Base-by-base conservation (phyloP, 2,113 vertebrate species). In the Erinaceus europaeus region DNA sequence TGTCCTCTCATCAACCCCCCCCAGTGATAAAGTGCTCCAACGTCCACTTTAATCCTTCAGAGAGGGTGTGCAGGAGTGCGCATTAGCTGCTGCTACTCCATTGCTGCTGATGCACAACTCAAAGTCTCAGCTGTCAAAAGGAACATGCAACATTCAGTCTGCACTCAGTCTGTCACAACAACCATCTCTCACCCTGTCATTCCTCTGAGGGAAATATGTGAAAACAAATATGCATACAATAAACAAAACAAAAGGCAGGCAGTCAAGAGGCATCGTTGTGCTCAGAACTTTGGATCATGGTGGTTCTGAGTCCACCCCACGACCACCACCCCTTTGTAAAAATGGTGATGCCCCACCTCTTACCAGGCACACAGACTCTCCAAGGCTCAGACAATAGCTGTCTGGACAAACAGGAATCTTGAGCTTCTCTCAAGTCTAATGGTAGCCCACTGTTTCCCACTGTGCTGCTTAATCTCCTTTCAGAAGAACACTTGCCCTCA, bases 191-290 rank as follows among this genome's bases (percentile, higher is more conserved):
- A 7, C 38, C 25, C 29, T 36, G 14, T 3, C 23, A 4, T 29
- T 86, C 82, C 59, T 85, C 27, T n/a, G 2, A 5, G 46, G 53
- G 36, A 78, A 68, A 80, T 4, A 52, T 4, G 11, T 40, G 23
- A 72, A 94, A 84, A 90, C 46, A 87, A 21, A 67, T 13, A 23
- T 38, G 53, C 2, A 14, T 2, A 7, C 40, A 32, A 62, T 32
- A 52, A 3, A 5, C 36, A 32, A 53, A 29, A 46, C 34, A 38
- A 6, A 38, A 71, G 73, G 50, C 4, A 42, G 42, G 38, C 55
- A 61, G 53, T 42, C 32, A n/a, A 2, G 0, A 14, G 27, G 0
- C 0, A 15, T 38, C 18, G 8, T 0, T 8, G 13, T 27, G 42
- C 36, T 75, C 42, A 14, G 55, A 59, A 72, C 42, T 52, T 40